Conservation (phyloP, 2,888 invertebrate genomes). For the Nomada fucata region DNA sequence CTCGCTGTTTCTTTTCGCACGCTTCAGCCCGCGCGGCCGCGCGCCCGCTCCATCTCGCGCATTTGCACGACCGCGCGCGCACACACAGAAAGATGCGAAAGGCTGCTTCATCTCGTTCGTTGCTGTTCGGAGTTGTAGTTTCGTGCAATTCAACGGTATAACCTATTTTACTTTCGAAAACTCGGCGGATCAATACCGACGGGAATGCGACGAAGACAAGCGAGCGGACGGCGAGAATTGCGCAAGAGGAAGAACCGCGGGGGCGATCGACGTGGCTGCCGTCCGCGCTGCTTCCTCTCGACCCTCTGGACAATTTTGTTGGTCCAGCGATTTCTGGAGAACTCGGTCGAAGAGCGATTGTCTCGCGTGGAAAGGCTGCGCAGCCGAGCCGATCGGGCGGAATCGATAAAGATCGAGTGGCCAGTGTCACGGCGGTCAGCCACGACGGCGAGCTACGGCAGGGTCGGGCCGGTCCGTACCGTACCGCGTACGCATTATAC, state of each 20-base stretch:
- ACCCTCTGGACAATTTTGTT: neutral
- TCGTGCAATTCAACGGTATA: conserved; percentile 50
- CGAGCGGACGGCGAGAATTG: conserved; percentile 37
- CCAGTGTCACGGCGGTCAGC: neutral
- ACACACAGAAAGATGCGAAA: too few species aligned
- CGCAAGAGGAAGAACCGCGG: conserved; percentile 40
- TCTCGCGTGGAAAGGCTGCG: neutral
- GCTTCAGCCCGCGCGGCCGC: too few species aligned
- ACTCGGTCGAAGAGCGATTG: neutral
- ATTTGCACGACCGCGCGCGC: too few species aligned
- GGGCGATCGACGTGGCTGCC: conserved; percentile 26
- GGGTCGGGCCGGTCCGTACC: conserved; percentile 7
- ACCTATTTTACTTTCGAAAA: conserved; percentile 67
- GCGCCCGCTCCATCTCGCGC: too few species aligned
- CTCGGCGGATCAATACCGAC: conserved; percentile 66
- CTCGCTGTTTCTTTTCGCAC: conserved; percentile 46
- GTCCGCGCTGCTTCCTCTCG: neutral
- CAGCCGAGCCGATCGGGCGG: conserved; percentile 18
- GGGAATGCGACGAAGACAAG: conserved; percentile 54
- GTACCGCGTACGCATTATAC: conserved; percentile 63
- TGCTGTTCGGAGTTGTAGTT: conserved; percentile 34
- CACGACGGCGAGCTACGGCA: neutral
- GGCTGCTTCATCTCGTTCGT: conserved; percentile 24
- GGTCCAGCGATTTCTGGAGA: neutral
- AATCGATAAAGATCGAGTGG: conserved; percentile 54